Conservation (phyloP, 2,888 invertebrate genomes). For the Spatulosminthurus flaviceps region DNA sequence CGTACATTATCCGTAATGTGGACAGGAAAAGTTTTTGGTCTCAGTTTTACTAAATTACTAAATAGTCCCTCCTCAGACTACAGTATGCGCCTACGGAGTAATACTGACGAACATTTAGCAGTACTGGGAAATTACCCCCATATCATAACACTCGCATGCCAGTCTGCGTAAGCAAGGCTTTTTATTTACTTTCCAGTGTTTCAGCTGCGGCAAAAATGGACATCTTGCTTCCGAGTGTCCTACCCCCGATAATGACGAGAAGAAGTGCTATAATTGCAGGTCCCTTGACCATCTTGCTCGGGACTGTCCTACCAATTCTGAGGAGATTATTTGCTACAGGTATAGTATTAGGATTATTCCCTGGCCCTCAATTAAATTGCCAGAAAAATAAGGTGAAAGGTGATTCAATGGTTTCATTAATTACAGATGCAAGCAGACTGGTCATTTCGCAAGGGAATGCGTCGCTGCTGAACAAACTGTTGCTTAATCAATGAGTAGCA, state of each 20-base stretch:
- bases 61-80: no score
- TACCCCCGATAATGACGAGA: conserved; percentile 72
- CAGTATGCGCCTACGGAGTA: no score
- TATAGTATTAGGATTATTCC: not conserved
- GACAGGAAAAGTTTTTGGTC: no score
- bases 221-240: conserved; percentile 92
- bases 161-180: no score
- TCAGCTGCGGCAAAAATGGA: conserved; percentile 84
- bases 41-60: no score
- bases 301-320: conserved; percentile 68
- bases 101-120: no score
- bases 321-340: conserved; percentile 32
- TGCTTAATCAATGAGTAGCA: conserved; percentile 19
- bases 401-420: not conserved
- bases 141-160: no score
- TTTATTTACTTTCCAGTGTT: conserved; percentile 7
- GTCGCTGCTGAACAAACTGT: conserved; percentile 15
- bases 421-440: conserved; percentile 64
- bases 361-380: not conserved
- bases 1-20: no score
- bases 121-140: no score
- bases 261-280: conserved; percentile 89
- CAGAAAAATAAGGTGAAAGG: conserved; percentile 64
- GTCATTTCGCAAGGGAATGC: conserved; percentile 60
- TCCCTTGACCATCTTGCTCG: conserved; percentile 88